These are phyloP conservation scores for Acrobasis repandana DNA, from an alignment of 2,888 invertebrate species.

Conservation along the genomic window DNA sequence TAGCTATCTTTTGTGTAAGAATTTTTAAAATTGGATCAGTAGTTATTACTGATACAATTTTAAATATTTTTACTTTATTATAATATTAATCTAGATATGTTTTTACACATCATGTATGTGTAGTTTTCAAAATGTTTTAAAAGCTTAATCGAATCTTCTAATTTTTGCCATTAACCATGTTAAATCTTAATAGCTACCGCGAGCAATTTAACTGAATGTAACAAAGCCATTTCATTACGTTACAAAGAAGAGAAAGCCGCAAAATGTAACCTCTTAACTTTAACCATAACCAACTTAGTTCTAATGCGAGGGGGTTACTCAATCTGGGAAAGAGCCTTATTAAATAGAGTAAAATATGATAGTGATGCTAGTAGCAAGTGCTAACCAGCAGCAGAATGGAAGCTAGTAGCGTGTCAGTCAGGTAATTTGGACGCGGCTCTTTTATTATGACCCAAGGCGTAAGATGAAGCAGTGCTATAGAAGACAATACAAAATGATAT, in stretches of 20 bases:
- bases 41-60: too few species aligned
- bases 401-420: slow-evolving; percentile 61
- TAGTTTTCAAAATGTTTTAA: neutral
- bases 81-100: too few species aligned
- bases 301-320: slow-evolving; percentile 37
- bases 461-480: slow-evolving; percentile 24
- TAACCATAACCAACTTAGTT: slow-evolving; percentile 19
- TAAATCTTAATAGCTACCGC: neutral
- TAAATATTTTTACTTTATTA: too few species aligned
- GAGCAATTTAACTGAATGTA: neutral
- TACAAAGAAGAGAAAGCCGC: slow-evolving; percentile 11
- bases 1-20: too few species aligned
- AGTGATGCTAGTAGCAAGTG: slow-evolving; percentile 50
- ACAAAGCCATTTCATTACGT: neutral
- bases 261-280: slow-evolving; percentile 9
- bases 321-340: slow-evolving; percentile 25
- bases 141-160: neutral
- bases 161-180: neutral
- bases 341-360: slow-evolving; percentile 49
- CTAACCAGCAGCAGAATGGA: slow-evolving; percentile 61
- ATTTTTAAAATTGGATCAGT: too few species aligned
- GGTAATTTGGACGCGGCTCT: slow-evolving; percentile 62
- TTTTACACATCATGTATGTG: neutral
- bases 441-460: slow-evolving; percentile 34
- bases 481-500: neutral